phyloP scores from a whole-genome alignment of 2,113 vertebrate species.

The Aviceda subcristata region DNA sequence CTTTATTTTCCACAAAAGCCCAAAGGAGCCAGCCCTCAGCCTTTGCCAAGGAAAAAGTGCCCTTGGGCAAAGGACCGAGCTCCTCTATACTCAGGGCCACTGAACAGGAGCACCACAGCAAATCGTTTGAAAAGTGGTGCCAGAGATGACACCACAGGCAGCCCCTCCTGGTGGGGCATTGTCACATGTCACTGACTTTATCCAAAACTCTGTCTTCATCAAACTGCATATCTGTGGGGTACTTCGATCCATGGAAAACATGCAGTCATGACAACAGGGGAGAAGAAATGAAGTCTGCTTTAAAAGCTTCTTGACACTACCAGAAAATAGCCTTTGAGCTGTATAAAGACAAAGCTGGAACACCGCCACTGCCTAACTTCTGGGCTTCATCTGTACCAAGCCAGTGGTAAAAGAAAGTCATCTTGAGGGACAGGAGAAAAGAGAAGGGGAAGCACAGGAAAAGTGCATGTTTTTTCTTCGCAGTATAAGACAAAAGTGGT shows the following conservation, averaged over 20 bases:
- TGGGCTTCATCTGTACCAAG: not conserved
- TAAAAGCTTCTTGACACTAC: not conserved
- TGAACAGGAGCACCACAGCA: not conserved
- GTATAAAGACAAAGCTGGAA: not conserved
- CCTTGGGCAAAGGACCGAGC: not conserved
- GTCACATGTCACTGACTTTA: not conserved
- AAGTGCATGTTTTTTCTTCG: not conserved
- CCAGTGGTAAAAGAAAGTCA: not conserved
- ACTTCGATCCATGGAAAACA: not conserved
- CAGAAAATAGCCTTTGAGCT: not conserved
- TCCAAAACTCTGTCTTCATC: not conserved
- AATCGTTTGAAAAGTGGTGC: not conserved
- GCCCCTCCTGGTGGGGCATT: not conserved
- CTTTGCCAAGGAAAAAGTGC: not conserved
- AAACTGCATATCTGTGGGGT: not conserved
- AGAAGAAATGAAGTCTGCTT: not conserved
- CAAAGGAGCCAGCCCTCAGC: not conserved
- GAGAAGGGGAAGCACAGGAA: not conserved
- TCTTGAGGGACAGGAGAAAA: not conserved
- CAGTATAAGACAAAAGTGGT: not conserved
- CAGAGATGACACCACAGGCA: not conserved
- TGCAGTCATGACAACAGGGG: not conserved
- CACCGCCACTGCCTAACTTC: not conserved
- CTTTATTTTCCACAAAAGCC: not conserved
- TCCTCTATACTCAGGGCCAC: not conserved